These are phyloP conservation scores for Varanus salvator DNA, from an alignment of 2,113 vertebrate genomes.

Conservation along the genomic window DNA sequence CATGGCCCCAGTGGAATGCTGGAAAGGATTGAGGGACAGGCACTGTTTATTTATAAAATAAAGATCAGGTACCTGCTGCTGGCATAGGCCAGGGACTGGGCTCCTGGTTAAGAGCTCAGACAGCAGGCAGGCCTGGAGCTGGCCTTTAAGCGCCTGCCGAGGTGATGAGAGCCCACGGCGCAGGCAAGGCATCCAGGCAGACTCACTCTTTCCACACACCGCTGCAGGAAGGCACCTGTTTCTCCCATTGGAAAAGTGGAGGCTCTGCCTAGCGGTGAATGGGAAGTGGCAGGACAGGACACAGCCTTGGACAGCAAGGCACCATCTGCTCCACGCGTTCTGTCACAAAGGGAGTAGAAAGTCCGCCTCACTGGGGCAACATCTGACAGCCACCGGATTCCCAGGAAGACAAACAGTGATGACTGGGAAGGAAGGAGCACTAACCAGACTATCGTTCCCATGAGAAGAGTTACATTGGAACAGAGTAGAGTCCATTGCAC, in stretches of 20 bases:
- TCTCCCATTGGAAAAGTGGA: conserved; percentile 23
- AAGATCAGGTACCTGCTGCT: conserved; percentile 73
- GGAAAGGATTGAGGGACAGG: conserved; percentile 44
- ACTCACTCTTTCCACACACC: conserved; percentile 18
- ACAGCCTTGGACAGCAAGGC: not conserved
- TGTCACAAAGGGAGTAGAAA: not conserved
- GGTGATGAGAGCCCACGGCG: conserved; percentile 29
- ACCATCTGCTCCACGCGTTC: not conserved
- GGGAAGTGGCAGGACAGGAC: not conserved
- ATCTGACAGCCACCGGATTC: not conserved
- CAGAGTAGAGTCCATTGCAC: not conserved
- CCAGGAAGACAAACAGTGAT: not conserved
- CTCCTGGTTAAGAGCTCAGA: conserved; percentile 66
- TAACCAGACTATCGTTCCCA: not conserved
- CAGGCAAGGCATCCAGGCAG: conserved; percentile 37
- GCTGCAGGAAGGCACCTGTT: conserved; percentile 42
- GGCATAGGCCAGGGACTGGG: conserved; percentile 53
- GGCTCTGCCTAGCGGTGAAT: not conserved
- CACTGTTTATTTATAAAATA: conserved; percentile 72
- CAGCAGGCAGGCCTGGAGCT: conserved; percentile 49
- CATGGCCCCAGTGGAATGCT: conserved; percentile 51
- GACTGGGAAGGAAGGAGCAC: not conserved
- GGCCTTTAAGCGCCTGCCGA: conserved; percentile 37
- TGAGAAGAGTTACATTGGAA: too few relatives aligned
- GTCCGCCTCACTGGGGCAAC: not conserved